Evolutionary conservation across 2,797 vertebrate species (phyloP).

Genomic region (Epinephelus awoara): DNA sequence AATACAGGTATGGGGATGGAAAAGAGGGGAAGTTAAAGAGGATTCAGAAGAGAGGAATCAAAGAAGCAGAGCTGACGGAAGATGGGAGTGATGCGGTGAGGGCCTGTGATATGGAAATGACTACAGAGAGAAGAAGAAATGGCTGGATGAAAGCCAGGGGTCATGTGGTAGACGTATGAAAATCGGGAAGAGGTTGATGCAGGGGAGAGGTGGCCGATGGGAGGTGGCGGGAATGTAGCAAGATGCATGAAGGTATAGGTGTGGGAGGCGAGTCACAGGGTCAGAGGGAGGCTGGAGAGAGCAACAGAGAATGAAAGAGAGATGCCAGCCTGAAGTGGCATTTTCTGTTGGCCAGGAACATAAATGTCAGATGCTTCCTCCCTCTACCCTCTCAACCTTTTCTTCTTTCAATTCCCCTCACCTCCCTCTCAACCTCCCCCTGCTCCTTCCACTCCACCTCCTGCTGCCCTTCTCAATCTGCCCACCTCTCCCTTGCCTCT

Average conservation of each 20-base stretch:
- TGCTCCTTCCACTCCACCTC: constrained; percentile 76
- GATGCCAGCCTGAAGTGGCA: constrained; percentile 75
- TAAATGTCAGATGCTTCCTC: constrained; percentile 80
- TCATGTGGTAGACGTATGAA: constrained; percentile 59
- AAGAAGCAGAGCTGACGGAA: constrained; percentile 67
- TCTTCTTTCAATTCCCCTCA: constrained; percentile 73
- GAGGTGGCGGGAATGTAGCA: constrained; percentile 14
- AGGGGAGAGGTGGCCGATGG: constrained; percentile 37
- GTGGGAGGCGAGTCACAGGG: constrained; percentile 42
- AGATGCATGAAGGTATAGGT: constrained; percentile 20
- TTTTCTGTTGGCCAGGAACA: constrained; percentile 71
- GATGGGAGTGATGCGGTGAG: constrained; percentile 59
- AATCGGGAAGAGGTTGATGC: constrained; percentile 47
- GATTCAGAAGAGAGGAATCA: constrained; percentile 66
- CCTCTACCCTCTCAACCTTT: constrained; percentile 78
- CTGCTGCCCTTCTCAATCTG: constrained; percentile 67
- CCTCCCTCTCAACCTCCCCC: constrained; percentile 69
- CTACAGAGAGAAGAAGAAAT: constrained; percentile 60
- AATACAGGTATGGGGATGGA: constrained; percentile 53
- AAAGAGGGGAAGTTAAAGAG: constrained; percentile 43
- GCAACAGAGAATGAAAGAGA: constrained; percentile 64
- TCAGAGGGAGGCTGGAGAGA: constrained; percentile 47
- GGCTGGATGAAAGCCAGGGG: constrained; percentile 68
- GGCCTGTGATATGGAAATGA: constrained; percentile 79
- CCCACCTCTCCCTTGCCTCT: constrained; percentile 57